Percentiles rank a stretch among this genome's conserved stretches.
Evolutionary conservation across 2,113 vertebrate species (phyloP).

Genomic region (Catharus minimus): DNA sequence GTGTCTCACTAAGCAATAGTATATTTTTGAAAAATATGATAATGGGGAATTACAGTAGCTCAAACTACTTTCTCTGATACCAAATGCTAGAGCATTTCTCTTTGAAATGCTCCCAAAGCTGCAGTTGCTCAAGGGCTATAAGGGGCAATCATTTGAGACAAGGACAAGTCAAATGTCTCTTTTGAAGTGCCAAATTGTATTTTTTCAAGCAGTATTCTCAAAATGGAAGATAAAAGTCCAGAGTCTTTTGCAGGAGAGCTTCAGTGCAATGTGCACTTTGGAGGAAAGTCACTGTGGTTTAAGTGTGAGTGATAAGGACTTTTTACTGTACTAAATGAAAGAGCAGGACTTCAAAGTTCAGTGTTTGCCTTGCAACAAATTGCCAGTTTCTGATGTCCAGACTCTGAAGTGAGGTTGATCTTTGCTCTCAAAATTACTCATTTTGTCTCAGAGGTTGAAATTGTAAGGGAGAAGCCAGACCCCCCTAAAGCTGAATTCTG

Average conservation of each 20-base stretch:
- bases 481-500: not conserved
- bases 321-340: not conserved
- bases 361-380: conserved; percentile 8
- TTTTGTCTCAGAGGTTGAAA: not conserved
- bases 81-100: not conserved
- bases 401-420: not conserved
- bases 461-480: not conserved
- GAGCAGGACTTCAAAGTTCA: conserved; percentile 4
- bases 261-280: not conserved
- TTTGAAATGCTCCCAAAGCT: conserved; percentile 35
- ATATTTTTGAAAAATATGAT: not conserved
- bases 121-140: not conserved
- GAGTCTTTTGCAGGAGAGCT: not conserved
- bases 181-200: conserved; percentile 15
- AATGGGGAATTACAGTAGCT: not conserved
- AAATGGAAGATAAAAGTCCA: conserved; percentile 2
- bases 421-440: conserved; percentile 5
- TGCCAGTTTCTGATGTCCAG: not conserved
- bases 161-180: conserved; percentile 17
- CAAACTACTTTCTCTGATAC: not conserved
- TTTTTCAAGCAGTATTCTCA: not conserved
- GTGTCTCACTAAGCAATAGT: not conserved
- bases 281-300: not conserved
- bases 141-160: conserved; percentile 4
- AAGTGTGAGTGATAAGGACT: not conserved